Conservation (phyloP, 2,113 vertebrate species). For the Noctilio leporinus region DNA sequence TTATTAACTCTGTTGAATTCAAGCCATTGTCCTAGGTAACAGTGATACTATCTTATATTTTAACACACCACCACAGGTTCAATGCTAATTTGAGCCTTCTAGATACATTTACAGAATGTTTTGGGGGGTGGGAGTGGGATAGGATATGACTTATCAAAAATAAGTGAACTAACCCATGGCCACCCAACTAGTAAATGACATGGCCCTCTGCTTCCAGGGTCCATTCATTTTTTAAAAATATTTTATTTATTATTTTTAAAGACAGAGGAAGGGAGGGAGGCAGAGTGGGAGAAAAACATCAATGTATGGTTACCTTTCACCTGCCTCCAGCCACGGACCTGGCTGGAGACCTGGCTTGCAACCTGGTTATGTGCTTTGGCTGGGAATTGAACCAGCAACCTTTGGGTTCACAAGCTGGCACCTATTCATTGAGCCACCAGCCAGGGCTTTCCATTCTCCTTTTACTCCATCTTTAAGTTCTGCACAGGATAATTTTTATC, state of each 20-base stretch:
- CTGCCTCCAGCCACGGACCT: too few relatives aligned
- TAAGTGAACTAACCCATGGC: background rate
- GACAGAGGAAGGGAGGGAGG: too few relatives aligned
- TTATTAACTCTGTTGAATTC: background rate
- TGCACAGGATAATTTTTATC: background rate
- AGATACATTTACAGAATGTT: background rate
- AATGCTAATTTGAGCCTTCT: background rate
- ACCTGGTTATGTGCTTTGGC: too few relatives aligned
- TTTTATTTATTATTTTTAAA: too few relatives aligned
- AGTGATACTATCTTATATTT: background rate
- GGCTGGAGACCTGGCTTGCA: too few relatives aligned
- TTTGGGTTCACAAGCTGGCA: too few relatives aligned
- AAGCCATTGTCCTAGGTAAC: background rate
- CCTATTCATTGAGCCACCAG: too few relatives aligned
- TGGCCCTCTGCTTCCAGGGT: background rate
- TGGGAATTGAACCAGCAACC: too few relatives aligned
- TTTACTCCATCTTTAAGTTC: background rate
- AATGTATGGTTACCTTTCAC: too few relatives aligned
- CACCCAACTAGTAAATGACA: background rate
- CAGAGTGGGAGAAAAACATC: too few relatives aligned
- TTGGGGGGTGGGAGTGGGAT: too few relatives aligned
- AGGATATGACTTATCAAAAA: background rate
- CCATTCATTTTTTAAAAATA: background rate
- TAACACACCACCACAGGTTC: background rate
- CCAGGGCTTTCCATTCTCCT: background rate